Base-by-base conservation (phyloP, 2,797 vertebrate species). In the Bryconaethiops microstoma region DNA sequence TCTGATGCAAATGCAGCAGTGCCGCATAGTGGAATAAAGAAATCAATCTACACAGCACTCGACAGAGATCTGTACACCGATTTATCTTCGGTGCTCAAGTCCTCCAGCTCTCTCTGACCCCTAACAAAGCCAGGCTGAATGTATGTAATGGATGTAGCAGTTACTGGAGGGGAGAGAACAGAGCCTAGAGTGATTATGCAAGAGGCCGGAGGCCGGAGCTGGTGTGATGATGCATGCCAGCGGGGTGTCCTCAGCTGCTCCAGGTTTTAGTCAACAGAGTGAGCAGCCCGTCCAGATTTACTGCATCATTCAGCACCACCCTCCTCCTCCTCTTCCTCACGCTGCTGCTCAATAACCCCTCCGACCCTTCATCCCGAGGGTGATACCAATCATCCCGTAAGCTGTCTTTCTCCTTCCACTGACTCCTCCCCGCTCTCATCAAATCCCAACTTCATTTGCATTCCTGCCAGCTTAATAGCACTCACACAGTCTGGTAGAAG, bases 251-350 rank as follows among this genome's bases (percentile, higher is more conserved):
- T 63, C 59, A 16, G 45, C 35, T 45, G 60, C 45, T 52, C 13
- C 45, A 40, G 7, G 35, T 65, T n/a, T 17, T 17, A 35, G 25
- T 19, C 50, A 65, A 48, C 21, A 48, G 63, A 8, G 2, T n/a
- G 67, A 64, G 13, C 23, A 19, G n/a, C 35, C 55, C 71, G 65
- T 19, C 17, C 55, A 19, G 5, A 71, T 62, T n/a, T 54, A 40
- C 50, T 76, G 35, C 72, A 83, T 74, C 73, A 74, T 70, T 76
- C 40, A 54, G 25, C 52, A 74, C 54, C 82, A 70, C 19, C 70
- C 76, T 52, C 13, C 13, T 52, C 7, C 25, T 21, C 21, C 16
- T 50, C 70, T 2, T 12, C 70, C 19, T 57, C 76, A 76, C 65
- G 45, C 2, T 48, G 14, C 5, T 52, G 71, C 76, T 69, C 45